Percentiles rank a stretch among this genome's conserved stretches.
phyloP scores from a whole-genome alignment of 2,888 invertebrate species.

The Caenorhabditis panamensis region DNA sequence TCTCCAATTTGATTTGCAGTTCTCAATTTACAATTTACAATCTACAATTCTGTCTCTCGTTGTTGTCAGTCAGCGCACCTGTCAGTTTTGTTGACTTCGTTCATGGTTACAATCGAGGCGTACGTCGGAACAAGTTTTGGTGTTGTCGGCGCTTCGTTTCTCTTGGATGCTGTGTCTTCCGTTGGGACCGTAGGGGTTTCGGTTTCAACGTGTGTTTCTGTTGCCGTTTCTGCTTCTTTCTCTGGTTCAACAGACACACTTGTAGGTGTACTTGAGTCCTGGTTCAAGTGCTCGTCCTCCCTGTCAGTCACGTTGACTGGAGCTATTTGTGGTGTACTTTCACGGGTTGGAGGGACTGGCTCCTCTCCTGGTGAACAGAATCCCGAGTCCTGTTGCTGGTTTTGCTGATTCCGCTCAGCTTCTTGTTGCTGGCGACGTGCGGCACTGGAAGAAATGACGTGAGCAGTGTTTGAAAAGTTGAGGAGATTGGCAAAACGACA shows the following conservation, averaged over 20 bases:
- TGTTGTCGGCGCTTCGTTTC: not conserved
- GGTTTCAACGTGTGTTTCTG: too few species aligned
- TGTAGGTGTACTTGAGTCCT: not conserved
- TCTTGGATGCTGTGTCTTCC: not conserved
- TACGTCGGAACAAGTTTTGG: constrained; percentile 16
- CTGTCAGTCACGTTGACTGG: too few species aligned
- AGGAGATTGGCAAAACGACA: too few species aligned
- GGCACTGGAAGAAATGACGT: too few species aligned
- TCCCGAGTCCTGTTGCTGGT: not conserved
- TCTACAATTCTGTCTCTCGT: not conserved
- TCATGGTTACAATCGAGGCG: constrained; percentile 18
- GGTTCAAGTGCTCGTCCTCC: not conserved
- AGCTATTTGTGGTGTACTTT: not conserved
- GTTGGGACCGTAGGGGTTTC: not conserved
- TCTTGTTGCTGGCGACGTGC: too few species aligned
- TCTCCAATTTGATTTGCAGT: not conserved
- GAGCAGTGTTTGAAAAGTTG: too few species aligned
- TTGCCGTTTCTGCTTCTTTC: not conserved
- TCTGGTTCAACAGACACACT: too few species aligned
- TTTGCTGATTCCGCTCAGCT: too few species aligned
- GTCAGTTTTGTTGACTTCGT: constrained; percentile 1
- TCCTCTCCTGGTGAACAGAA: not conserved
- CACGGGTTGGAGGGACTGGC: not conserved
- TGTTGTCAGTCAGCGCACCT: not conserved
- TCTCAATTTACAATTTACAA: not conserved